Evolutionary conservation across 2,888 invertebrate species (phyloP), one percentile per base, ranked within the genome.

Genomic region (Campoplex capitator): DNA sequence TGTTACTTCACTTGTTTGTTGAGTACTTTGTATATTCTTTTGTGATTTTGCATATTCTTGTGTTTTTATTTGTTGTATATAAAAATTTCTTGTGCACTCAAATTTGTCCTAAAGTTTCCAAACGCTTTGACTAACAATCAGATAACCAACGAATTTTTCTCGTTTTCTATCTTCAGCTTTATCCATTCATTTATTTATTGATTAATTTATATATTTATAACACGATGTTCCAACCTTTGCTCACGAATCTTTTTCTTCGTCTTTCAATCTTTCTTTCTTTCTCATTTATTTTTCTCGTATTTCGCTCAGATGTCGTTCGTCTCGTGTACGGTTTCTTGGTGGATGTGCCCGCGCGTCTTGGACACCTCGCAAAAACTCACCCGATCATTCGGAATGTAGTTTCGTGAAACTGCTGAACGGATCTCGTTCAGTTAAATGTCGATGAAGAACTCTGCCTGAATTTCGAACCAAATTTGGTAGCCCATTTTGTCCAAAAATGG

Each of bases 311-410:
- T 79, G 77, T 83, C 86, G 85, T 80, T 88, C 83, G 70, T 71
- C 70, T 86, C 83, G 73, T 35, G 51, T 54, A 48, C 45, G 48
- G 58, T 74, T 73, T 86, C 87, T 83, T 77, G 85, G 81, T 79
- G 62, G 81, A 77, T 86, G 85, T 76, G 77, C 76, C 79, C 76
- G 73, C 76, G 73, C 51, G 85, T 87, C 58, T 81, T 78, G 75
- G 83, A 80, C 83, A 85, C 84, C 75, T 67, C 45, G 89, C 89
- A 92, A 91, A 90, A 92, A 92, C 91, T 90, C 88, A 89, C 88
- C 90, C 90, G 90, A 89, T 91, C 90, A 88, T 73, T 88, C 75
- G 91, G 92, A 92, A 92, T 92, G 92, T 89, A 89, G 91, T 89
- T 88, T 88, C 88, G 87, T 83, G 83, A 86, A 89, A 89, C 84